A percentile compares a stretch with the other conserved stretches of the same genome.
These are phyloP conservation scores for Candidula unifasciata DNA, from an alignment of 2,888 invertebrate species.

Conservation along the genomic window DNA sequence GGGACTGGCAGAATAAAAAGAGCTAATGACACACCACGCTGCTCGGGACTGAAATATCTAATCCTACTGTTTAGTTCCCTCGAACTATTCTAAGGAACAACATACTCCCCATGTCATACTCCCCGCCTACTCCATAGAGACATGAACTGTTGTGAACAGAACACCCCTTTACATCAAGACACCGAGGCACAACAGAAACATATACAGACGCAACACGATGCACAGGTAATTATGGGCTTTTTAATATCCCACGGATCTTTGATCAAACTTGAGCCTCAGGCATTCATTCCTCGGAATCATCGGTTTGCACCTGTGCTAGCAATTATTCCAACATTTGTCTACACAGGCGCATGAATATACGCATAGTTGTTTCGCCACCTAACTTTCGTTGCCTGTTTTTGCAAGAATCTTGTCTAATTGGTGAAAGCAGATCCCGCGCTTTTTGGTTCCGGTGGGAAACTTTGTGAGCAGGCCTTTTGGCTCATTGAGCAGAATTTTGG, in stretches of 20 bases:
- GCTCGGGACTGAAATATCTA: no score
- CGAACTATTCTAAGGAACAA: no score
- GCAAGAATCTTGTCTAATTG: neutral
- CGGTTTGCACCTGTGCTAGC: slow-evolving; percentile 15
- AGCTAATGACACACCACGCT: no score
- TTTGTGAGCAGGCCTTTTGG: neutral
- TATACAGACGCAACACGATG: neutral
- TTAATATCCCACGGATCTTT: slow-evolving; percentile 15
- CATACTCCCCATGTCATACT: no score
- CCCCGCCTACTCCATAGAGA: no score
- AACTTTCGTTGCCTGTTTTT: neutral
- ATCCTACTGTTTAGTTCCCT: no score
- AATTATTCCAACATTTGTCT: neutral
- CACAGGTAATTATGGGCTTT: neutral
- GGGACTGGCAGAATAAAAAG: no score
- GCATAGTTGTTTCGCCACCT: neutral
- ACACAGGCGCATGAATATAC: neutral
- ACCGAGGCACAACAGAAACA: neutral
- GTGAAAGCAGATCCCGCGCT: no score
- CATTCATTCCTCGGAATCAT: neutral
- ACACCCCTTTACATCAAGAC: no score
- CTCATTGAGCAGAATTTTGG: neutral
- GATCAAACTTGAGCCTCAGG: neutral
- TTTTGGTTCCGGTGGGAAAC: neutral
- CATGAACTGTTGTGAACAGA: no score